These are phyloP conservation scores for Plebejus anna DNA, from an alignment of 2,888 invertebrate species.

Conservation along the genomic window DNA sequence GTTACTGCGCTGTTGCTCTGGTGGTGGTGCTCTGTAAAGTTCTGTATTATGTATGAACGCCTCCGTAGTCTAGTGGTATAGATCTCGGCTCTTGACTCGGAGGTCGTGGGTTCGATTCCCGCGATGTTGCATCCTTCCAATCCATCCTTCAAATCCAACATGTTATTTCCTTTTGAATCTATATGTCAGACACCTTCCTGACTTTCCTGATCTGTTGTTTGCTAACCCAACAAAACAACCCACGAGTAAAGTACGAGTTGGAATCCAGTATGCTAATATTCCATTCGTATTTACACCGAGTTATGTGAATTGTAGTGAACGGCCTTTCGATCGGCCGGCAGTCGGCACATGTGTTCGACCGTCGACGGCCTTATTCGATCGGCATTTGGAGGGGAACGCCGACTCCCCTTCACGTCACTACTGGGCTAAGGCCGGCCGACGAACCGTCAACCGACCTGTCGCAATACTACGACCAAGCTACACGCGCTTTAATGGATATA, in stretches of 20 bases:
- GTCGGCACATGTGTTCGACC: constrained; percentile 38
- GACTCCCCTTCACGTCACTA: constrained; percentile 65
- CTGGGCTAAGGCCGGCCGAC: constrained; percentile 75
- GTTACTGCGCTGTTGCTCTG: no score
- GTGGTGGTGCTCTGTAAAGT: no score
- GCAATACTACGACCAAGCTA: constrained; percentile 33
- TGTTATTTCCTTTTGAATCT: no score
- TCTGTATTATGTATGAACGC: no score
- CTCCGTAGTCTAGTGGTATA: no score
- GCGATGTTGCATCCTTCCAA: no score
- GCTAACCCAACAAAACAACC: neutral
- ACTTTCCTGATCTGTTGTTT: neutral
- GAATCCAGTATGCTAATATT: neutral
- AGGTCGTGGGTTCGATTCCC: no score
- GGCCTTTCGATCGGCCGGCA: constrained; percentile 13
- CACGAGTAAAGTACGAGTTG: neutral
- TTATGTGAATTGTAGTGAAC: neutral
- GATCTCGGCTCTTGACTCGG: no score
- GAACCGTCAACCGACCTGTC: constrained; percentile 60
- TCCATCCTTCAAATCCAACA: no score
- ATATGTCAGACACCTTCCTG: no score
- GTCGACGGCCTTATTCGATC: constrained; percentile 54
- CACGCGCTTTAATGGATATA: neutral
- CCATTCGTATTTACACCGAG: neutral
- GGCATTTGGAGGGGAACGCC: constrained; percentile 50